Evolutionary conservation across 2,113 vertebrate genomes (phyloP).

Genomic region (Phylloscopus trochiloides): DNA sequence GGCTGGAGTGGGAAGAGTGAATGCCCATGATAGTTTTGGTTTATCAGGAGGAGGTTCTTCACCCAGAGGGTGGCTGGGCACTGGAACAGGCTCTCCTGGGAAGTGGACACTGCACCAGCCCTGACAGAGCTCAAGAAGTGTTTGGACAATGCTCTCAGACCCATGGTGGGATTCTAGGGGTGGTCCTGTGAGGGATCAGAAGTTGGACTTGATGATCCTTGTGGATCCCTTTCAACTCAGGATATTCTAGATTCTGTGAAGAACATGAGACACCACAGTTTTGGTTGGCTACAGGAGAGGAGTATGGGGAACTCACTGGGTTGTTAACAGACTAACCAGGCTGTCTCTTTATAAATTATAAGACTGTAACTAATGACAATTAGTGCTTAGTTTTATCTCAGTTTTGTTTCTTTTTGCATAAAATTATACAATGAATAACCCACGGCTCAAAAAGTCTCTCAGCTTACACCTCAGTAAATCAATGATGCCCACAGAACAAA

Average conservation of each 20-base stretch:
- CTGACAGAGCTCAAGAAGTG: not conserved
- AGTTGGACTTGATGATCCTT: not conserved
- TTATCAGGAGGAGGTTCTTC: not conserved
- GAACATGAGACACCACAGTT: rapidly evolving
- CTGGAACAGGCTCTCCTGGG: not conserved
- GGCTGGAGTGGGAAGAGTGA: not conserved
- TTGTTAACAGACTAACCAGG: not conserved
- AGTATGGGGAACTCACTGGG: not conserved
- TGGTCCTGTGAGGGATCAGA: not conserved
- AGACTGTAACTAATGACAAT: not conserved
- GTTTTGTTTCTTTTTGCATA: not conserved
- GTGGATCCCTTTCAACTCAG: not conserved
- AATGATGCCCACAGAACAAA: not conserved
- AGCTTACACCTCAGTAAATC: not conserved
- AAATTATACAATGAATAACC: not conserved
- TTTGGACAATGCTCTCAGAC: not conserved
- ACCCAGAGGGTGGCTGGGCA: not conserved
- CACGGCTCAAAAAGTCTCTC: not conserved
- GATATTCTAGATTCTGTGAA: not conserved
- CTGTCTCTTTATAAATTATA: not conserved
- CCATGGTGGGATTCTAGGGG: not conserved
- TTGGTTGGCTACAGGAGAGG: not conserved
- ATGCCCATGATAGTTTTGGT: rapidly evolving
- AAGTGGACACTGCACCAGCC: not conserved
- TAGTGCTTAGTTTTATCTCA: not conserved